Evolutionary conservation across 1,140 invertebrate genomes (phyloP).

Genomic region (Pogonomyrmex californicus): DNA sequence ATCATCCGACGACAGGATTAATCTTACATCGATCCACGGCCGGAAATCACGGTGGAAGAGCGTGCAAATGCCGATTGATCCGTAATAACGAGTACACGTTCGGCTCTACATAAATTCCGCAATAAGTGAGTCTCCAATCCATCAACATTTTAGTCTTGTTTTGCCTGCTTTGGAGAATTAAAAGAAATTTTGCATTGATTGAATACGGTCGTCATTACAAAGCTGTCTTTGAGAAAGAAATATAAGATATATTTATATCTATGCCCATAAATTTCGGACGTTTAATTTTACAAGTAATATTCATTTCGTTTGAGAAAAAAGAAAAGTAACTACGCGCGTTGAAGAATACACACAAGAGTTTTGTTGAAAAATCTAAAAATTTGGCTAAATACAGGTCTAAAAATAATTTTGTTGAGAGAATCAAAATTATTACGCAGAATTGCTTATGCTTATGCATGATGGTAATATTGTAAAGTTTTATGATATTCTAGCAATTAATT

Average conservation of each 20-base stretch:
- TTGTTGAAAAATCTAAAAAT: too few species aligned
- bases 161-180: neutral
- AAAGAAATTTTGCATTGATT: neutral
- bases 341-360: neutral
- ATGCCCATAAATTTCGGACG: neutral
- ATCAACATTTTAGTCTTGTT: neutral
- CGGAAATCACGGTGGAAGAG: conserved; percentile 41
- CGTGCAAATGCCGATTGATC: conserved; percentile 64
- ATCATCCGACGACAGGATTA: conserved; percentile 68
- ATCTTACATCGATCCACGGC: conserved; percentile 73
- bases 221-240: neutral
- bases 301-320: neutral
- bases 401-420: too few species aligned
- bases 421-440: too few species aligned
- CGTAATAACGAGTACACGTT: conserved; percentile 44
- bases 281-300: conserved; percentile 13
- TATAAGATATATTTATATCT: neutral
- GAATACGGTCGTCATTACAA: neutral
- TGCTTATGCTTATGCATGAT: too few species aligned
- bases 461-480: too few species aligned
- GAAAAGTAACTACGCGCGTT: neutral
- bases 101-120: neutral
- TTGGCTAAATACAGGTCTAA: too few species aligned
- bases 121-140: conserved; percentile 6
- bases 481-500: too few species aligned